Conservation (phyloP, 2,113 vertebrate species). For the Tachycineta bicolor region DNA sequence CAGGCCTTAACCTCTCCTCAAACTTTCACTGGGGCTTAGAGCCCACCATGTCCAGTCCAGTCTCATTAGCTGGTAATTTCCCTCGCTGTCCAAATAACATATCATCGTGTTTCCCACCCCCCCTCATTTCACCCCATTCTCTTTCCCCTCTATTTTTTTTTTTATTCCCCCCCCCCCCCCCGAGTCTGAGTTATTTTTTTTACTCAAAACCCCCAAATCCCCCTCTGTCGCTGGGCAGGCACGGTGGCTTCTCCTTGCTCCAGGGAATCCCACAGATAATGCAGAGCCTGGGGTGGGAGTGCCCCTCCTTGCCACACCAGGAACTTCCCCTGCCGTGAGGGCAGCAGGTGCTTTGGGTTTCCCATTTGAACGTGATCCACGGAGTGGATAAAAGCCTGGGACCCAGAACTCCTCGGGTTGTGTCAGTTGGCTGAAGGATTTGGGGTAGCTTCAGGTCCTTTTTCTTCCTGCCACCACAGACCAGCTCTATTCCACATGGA, state of each 20-base stretch:
- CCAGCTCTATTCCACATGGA: fast-evolving
- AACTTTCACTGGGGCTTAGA: neutral
- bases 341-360: neutral
- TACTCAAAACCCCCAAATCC: neutral
- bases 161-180: no score
- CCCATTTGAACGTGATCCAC: neutral
- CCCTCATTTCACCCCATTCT: neutral
- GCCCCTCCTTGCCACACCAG: fast-evolving
- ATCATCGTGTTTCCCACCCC: neutral
- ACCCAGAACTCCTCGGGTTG: fast-evolving
- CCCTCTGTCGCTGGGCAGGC: fast-evolving
- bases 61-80: neutral
- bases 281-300: neutral
- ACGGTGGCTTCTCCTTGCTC: fast-evolving
- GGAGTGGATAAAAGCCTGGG: neutral
- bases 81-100: neutral
- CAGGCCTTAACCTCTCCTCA: neutral
- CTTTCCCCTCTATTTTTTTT: neutral
- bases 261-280: no score
- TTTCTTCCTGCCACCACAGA: fast-evolving
- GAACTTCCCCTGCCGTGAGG: neutral
- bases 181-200: neutral
- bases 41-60: neutral
- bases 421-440: neutral
- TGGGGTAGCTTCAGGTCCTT: neutral